These are phyloP conservation scores for Balaenoptera acutorostrata DNA, from an alignment of 2,113 vertebrate genomes.

Conservation along the genomic window DNA sequence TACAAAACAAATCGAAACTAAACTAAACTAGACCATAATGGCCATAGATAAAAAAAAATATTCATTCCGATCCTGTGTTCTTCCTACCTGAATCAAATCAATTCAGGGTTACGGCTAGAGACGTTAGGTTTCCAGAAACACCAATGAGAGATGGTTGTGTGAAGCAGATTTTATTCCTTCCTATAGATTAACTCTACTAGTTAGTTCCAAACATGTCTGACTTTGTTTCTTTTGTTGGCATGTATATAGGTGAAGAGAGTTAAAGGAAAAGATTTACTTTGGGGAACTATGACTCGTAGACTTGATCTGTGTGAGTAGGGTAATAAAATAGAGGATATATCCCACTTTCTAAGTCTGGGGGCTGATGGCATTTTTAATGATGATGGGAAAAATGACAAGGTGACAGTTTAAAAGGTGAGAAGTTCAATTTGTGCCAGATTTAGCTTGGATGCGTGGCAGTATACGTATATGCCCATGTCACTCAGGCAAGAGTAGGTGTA, in stretches of 20 bases:
- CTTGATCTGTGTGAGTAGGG: not conserved
- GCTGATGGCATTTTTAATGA: conserved; percentile 39
- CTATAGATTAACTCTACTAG: not conserved
- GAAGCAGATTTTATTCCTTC: not conserved
- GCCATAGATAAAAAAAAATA: not conserved
- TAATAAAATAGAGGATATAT: conserved; percentile 11
- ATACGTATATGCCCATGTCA: not conserved
- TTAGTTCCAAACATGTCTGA: not conserved
- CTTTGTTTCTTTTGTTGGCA: not conserved
- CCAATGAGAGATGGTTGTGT: not conserved
- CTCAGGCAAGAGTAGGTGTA: not conserved
- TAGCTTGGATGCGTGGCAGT: conserved; percentile 31
- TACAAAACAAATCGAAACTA: not conserved
- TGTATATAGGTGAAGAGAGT: not conserved
- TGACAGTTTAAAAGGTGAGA: conserved; percentile 61
- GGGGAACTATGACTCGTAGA: not conserved
- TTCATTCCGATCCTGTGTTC: not conserved
- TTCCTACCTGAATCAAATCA: not conserved
- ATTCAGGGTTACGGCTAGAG: not conserved
- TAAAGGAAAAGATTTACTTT: not conserved
- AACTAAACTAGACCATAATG: not conserved
- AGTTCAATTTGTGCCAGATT: conserved; percentile 56
- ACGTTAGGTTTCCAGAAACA: not conserved
- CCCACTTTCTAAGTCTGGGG: not conserved
- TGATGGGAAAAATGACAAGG: conserved; percentile 24